Percentiles rank a stretch among this genome's conserved stretches.
phyloP scores from a whole-genome alignment of 2,113 vertebrate species.

The Psilopogon haemacephalus region DNA sequence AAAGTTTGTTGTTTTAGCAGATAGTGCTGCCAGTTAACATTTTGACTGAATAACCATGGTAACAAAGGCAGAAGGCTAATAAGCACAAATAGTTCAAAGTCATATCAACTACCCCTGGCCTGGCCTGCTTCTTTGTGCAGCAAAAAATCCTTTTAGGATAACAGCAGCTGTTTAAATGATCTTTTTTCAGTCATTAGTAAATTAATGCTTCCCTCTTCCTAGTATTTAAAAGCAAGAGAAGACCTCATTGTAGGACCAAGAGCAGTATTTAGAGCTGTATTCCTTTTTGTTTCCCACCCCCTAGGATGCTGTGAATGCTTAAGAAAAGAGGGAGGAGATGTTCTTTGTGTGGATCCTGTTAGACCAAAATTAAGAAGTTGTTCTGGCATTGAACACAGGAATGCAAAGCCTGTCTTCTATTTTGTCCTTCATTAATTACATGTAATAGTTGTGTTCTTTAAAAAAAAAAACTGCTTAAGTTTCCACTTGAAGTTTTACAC shows the following conservation, averaged over 20 bases:
- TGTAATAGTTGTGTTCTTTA: not conserved
- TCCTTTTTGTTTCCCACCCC: not conserved
- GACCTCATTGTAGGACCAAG: not conserved
- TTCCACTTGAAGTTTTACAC: not conserved
- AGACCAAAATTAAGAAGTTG: not conserved
- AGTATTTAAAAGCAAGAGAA: not conserved
- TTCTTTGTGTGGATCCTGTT: not conserved
- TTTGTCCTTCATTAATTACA: not conserved
- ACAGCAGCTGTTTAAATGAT: not conserved
- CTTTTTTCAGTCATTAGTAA: not conserved
- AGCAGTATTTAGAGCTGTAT: not conserved
- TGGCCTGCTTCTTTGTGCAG: not conserved
- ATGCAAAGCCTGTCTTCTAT: not conserved
- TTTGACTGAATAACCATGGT: conserved; percentile 44
- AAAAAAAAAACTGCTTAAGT: not conserved
- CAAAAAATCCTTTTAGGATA: not conserved
- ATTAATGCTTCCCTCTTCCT: not conserved
- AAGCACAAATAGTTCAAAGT: conserved; percentile 4
- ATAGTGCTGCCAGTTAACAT: not conserved
- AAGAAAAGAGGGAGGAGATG: not conserved
- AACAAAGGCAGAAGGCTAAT: not conserved
- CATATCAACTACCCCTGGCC: not conserved
- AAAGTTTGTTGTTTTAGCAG: conserved; percentile 40
- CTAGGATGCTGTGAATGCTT: not conserved
- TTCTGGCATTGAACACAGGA: not conserved